These are phyloP conservation scores for Adineta ricciae DNA, from an alignment of 2,888 invertebrate species.

Conservation along the genomic window DNA sequence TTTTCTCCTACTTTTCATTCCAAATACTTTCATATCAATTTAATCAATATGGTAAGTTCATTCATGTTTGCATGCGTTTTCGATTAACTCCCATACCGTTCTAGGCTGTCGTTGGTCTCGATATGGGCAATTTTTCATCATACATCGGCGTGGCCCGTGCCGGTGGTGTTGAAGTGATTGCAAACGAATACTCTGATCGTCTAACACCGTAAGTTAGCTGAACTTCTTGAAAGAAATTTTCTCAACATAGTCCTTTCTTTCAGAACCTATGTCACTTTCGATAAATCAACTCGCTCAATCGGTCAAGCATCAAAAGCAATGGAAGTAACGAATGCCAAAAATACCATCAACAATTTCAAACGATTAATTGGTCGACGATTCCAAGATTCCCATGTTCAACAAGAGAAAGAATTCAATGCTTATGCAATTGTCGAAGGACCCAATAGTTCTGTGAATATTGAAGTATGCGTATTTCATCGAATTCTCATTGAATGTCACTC, in stretches of 20 bases:
- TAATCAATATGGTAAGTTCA: neutral
- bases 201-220: constrained; percentile 76
- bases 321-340: constrained; percentile 89
- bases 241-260: constrained; percentile 40
- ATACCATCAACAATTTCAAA: constrained; percentile 86
- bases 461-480: no score
- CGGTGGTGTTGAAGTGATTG: constrained; percentile 97
- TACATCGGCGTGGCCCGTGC: constrained; percentile 94
- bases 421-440: constrained; percentile 1
- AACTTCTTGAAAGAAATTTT: no score
- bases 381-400: constrained; percentile 71
- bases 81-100: neutral
- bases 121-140: constrained; percentile 93
- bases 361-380: constrained; percentile 78
- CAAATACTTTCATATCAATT: neutral
- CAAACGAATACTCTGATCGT: constrained; percentile 95
- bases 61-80: neutral
- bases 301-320: constrained; percentile 86
- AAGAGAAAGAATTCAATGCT: constrained; percentile 59
- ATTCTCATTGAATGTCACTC: no score
- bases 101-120: constrained; percentile 70
- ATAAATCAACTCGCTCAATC: constrained; percentile 74
- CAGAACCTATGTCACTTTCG: constrained; percentile 90
- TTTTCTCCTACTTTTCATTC: neutral
- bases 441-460: neutral